Evolutionary conservation across 2,888 invertebrate genomes (phyloP).

Genomic region (Epistrophe grossulariae): DNA sequence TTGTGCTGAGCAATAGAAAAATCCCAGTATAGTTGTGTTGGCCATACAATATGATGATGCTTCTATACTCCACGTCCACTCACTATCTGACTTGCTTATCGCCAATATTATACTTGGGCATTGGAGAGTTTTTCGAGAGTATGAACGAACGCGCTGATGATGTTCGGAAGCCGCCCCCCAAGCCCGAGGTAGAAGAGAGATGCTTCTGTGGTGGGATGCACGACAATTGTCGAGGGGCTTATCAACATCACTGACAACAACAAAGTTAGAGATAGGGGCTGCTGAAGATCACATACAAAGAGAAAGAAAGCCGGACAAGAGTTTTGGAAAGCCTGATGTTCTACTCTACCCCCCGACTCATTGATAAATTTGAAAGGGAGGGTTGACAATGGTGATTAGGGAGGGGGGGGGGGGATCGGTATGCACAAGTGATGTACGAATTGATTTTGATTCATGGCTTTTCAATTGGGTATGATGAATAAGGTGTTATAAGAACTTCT

Average conservation of each 20-base stretch:
- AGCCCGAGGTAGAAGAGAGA: conserved; percentile 41
- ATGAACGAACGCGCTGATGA: conserved; percentile 19
- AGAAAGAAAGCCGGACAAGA: conserved; percentile 53
- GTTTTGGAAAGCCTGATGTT: conserved; percentile 17
- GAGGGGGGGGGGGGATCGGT: neutral
- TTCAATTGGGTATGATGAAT: conserved; percentile 61
- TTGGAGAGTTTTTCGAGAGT: conserved; percentile 42
- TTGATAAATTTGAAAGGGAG: neutral
- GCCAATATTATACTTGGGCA: conserved; percentile 33
- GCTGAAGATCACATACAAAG: conserved; percentile 70
- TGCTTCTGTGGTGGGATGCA: conserved; percentile 42
- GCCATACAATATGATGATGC: conserved; percentile 51
- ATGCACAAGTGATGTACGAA: conserved; percentile 55
- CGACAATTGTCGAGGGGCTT: conserved; percentile 66
- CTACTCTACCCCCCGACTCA: neutral
- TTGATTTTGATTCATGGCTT: conserved; percentile 73
- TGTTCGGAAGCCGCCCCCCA: neutral
- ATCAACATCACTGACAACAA: conserved; percentile 54
- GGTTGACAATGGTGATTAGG: neutral
- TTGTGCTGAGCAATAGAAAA: conserved; percentile 63
- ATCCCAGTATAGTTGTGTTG: conserved; percentile 61
- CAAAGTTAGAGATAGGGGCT: conserved; percentile 45
- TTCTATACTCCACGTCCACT: conserved; percentile 35
- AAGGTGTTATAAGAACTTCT: conserved; percentile 37
- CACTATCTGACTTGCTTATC: conserved; percentile 70